Evolutionary conservation across 2,113 vertebrate species (phyloP).

Genomic region (Grammomys dolichurus): DNA sequence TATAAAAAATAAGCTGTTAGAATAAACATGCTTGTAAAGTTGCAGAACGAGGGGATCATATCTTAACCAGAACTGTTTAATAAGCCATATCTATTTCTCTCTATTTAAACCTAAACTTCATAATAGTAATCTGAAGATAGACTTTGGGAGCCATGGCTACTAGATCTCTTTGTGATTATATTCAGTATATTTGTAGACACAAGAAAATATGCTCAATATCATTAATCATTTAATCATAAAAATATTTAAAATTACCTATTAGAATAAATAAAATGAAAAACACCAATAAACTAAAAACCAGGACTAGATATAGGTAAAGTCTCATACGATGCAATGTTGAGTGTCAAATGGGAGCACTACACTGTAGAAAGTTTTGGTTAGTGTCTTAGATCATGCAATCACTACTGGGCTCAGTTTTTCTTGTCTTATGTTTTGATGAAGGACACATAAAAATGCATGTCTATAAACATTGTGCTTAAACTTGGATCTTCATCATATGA

Average conservation of each 20-base stretch:
- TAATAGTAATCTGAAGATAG: neutral
- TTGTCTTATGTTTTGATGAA: neutral
- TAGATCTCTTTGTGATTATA: too few species aligned
- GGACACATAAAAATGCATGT: neutral
- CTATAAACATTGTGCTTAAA: too few species aligned
- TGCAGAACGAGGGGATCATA: neutral
- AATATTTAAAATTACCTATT: neutral
- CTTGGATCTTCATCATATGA: too few species aligned
- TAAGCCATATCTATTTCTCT: neutral
- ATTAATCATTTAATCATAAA: neutral
- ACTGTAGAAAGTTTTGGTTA: neutral
- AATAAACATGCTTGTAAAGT: neutral
- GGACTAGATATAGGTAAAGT: neutral
- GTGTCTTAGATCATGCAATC: neutral
- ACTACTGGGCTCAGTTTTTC: neutral
- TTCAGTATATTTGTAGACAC: neutral
- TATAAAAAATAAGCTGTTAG: neutral
- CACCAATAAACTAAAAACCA: neutral
- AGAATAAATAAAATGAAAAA: neutral
- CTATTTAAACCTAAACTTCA: neutral
- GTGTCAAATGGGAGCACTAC: neutral
- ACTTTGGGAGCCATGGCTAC: neutral
- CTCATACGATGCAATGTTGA: neutral
- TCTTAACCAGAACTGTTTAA: neutral
- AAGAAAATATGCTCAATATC: neutral